Conservation (phyloP, 2,113 vertebrate species). For the Artemisiospiza belli region DNA sequence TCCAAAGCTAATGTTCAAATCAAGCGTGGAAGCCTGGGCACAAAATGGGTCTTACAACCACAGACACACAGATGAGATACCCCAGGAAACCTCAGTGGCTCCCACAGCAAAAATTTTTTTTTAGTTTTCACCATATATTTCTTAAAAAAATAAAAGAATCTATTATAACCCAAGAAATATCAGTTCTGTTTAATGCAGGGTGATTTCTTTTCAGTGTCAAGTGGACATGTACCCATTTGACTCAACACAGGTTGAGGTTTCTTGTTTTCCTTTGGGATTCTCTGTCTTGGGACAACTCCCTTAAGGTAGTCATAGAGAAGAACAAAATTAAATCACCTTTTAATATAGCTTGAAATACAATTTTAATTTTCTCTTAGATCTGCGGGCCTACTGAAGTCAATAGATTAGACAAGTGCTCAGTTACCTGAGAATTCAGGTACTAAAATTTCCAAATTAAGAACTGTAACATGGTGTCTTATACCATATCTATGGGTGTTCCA, state of each 20-base stretch:
- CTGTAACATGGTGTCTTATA: not conserved
- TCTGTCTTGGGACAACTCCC: not conserved
- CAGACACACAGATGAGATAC: not conserved
- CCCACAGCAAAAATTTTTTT: not conserved
- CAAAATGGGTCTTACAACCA: constrained; percentile 22
- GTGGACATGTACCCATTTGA: not conserved
- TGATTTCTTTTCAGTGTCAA: not conserved
- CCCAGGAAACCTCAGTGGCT: not conserved
- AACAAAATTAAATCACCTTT: constrained; percentile 6
- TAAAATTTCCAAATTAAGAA: not conserved
- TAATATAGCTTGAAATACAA: not conserved
- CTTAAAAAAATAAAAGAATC: not conserved
- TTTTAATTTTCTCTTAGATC: not conserved
- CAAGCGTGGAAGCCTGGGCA: constrained; percentile 52
- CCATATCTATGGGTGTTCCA: not conserved
- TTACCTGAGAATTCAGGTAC: not conserved
- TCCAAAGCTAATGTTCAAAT: constrained; percentile 66
- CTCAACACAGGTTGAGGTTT: not conserved
- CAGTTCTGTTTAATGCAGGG: not conserved
- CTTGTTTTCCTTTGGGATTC: not conserved
- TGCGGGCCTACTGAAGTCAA: not conserved
- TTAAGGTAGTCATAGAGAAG: not conserved
- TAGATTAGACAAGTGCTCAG: not conserved
- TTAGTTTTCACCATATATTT: rapidly evolving
- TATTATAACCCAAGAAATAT: not conserved